A percentile compares a stretch with the other conserved stretches of the same genome.
Conservation (phyloP, 2,113 vertebrate genomes). For the Cyprinus carpio region DNA sequence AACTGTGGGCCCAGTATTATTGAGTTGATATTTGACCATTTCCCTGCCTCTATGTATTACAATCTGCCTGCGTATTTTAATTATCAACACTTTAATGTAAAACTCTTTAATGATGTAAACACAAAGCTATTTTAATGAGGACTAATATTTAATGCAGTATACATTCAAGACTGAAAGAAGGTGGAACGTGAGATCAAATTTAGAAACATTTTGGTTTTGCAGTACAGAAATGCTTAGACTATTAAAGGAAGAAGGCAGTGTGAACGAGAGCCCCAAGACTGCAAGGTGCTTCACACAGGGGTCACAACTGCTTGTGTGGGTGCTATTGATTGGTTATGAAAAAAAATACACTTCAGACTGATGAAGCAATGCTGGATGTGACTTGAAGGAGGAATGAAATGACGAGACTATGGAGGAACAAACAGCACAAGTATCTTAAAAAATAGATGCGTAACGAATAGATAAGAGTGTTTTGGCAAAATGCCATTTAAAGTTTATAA, state of each 20-base stretch:
- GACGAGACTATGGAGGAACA: slow-evolving; percentile 5
- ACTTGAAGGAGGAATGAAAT: slow-evolving; percentile 8
- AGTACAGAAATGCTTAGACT: background rate
- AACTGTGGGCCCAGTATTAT: too few species aligned
- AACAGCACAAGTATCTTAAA: slow-evolving; percentile 42
- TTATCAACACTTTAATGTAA: too few species aligned
- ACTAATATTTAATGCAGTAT: background rate
- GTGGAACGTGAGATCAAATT: background rate
- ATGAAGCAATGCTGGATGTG: background rate
- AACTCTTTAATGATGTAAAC: too few species aligned
- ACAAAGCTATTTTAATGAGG: background rate
- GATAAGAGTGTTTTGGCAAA: background rate
- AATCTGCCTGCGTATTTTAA: too few species aligned
- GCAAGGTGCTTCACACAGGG: background rate
- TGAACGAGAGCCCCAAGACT: background rate
- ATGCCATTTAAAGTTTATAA: background rate
- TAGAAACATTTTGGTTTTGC: slow-evolving; percentile 26
- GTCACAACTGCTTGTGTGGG: background rate
- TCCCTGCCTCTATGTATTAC: too few species aligned
- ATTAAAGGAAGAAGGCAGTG: slow-evolving; percentile 13
- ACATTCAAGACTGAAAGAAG: background rate
- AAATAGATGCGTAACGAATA: background rate
- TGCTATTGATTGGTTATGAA: background rate
- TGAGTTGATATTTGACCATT: too few species aligned
- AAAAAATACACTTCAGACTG: background rate